phyloP scores from a whole-genome alignment of 2,113 vertebrate species.

The Lepus timidus region DNA sequence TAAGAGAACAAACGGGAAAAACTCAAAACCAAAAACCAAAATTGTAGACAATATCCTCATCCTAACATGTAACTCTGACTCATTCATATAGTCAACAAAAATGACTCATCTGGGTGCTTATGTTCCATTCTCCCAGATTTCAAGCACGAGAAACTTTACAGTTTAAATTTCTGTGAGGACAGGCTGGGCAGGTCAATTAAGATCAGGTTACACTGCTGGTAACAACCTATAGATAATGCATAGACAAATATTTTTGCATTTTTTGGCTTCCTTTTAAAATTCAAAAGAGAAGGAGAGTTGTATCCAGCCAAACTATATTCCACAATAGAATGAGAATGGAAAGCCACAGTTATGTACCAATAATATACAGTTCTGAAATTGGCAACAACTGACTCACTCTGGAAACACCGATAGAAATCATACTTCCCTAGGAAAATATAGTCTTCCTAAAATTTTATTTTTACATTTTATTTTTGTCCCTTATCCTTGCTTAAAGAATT shows the following conservation, averaged over 20 bases:
- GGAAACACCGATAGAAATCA: slow-evolving; percentile 55
- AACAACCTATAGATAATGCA: slow-evolving; percentile 13
- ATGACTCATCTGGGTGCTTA: slow-evolving; percentile 41
- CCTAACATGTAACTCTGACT: slow-evolving; percentile 62
- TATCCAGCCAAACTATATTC: slow-evolving; percentile 32
- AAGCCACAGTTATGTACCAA: slow-evolving; percentile 56
- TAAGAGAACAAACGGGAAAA: neutral
- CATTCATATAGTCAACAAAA: slow-evolving; percentile 52
- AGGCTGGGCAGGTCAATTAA: slow-evolving; percentile 8
- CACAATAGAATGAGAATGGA: slow-evolving; percentile 13
- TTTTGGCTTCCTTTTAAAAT: slow-evolving; percentile 62
- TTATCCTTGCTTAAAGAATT: slow-evolving; percentile 6
- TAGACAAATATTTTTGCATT: slow-evolving; percentile 49
- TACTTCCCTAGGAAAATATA: slow-evolving; percentile 54
- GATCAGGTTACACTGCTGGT: neutral
- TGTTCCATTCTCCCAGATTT: slow-evolving; percentile 32
- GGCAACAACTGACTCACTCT: slow-evolving; percentile 44
- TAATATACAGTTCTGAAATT: slow-evolving; percentile 30
- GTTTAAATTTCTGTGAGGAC: slow-evolving; percentile 20
- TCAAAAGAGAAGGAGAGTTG: slow-evolving; percentile 45
- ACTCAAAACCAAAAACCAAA: slow-evolving; percentile 61
- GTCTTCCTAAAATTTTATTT: slow-evolving; percentile 52
- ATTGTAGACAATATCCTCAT: slow-evolving; percentile 38
- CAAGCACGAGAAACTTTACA: slow-evolving; percentile 57
- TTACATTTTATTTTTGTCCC: slow-evolving; percentile 35